phyloP scores from a whole-genome alignment of 2,888 invertebrate species.

The Cerastoderma edule region DNA sequence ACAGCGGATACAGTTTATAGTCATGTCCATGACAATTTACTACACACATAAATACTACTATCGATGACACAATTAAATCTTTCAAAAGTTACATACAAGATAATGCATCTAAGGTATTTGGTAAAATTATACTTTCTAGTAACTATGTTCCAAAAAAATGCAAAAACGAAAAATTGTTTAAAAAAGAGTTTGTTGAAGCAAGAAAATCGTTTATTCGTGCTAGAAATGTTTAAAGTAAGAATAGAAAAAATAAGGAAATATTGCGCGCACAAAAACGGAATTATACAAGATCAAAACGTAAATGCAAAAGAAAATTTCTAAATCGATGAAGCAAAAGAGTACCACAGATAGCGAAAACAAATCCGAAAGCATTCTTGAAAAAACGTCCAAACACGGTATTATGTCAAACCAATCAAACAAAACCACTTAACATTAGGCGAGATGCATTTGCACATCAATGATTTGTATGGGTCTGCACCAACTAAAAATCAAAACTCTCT shows the following conservation, averaged over 20 bases:
- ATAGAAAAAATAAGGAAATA: background rate
- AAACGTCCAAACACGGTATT: background rate
- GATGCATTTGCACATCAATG: slow-evolving; percentile 3
- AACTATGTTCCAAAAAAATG: too few relatives aligned
- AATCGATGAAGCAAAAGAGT: background rate
- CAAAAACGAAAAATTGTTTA: too few relatives aligned
- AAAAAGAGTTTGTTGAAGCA: too few relatives aligned
- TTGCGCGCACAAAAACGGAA: background rate
- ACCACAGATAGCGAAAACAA: background rate
- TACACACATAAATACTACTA: too few relatives aligned
- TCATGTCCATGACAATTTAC: too few relatives aligned
- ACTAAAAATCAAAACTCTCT: too few relatives aligned
- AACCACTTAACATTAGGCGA: background rate
- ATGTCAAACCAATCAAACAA: background rate
- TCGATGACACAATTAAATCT: too few relatives aligned
- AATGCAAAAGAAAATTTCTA: background rate
- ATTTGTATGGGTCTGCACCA: background rate
- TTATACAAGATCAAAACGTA: background rate
- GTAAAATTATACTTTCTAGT: too few relatives aligned
- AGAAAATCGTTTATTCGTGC: background rate
- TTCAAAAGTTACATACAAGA: too few relatives aligned
- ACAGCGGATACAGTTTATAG: too few relatives aligned
- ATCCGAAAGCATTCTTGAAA: slow-evolving; percentile 13
- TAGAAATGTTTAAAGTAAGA: background rate
- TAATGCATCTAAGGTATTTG: too few relatives aligned